These are phyloP conservation scores for Urocynchramus pylzowi DNA, from an alignment of 2,113 vertebrate species.

Conservation along the genomic window DNA sequence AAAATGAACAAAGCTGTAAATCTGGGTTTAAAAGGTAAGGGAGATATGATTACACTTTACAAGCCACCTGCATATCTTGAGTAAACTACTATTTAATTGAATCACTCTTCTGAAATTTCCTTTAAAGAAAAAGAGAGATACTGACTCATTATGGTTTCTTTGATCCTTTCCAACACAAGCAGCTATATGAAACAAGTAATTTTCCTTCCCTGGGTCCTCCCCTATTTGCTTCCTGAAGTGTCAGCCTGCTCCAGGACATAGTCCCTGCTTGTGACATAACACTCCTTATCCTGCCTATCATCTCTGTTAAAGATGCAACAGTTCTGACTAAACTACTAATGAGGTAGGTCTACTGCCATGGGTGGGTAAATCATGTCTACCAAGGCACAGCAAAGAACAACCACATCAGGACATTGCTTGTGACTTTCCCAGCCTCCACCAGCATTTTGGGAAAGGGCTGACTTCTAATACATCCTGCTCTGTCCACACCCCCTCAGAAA, in stretches of 20 bases:
- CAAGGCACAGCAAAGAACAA: neutral
- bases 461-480: neutral
- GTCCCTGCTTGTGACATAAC: neutral
- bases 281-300: neutral
- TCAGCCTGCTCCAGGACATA: neutral
- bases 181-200: neutral
- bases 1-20: slow-evolving; percentile 27
- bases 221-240: neutral
- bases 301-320: neutral
- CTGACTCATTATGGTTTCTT: slow-evolving; percentile 18
- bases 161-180: slow-evolving; percentile 18
- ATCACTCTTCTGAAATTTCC: slow-evolving; percentile 29
- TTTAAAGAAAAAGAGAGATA: slow-evolving; percentile 21
- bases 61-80: slow-evolving; percentile 41
- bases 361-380: neutral
- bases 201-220: neutral
- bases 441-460: neutral
- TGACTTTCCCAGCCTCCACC: neutral
- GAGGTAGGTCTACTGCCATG: neutral
- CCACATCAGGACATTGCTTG: neutral
- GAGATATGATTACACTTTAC: slow-evolving; percentile 44
- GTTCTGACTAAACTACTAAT: neutral
- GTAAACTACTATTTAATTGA: slow-evolving; percentile 40
- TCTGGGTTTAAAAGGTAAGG: slow-evolving; percentile 29
- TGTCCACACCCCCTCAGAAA: neutral